Conservation (phyloP, 2,113 vertebrate species). For the Circaetus cinerascens region DNA sequence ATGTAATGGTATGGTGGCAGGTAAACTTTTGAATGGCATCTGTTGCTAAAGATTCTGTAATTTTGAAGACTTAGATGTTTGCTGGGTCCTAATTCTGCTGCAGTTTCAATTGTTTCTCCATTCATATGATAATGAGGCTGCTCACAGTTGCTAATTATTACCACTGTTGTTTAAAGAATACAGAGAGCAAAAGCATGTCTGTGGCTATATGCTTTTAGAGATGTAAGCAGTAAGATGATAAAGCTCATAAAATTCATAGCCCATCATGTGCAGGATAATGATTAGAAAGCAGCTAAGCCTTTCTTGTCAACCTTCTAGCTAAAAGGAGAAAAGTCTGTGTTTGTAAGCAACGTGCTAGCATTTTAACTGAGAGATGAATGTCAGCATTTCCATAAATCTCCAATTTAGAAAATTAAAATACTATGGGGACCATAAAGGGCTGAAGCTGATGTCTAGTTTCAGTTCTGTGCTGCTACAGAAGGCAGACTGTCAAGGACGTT, state of each 20-base stretch:
- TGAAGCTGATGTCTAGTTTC: slow-evolving; percentile 12
- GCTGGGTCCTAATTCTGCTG: slow-evolving; percentile 1
- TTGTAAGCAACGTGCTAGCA: slow-evolving; percentile 28
- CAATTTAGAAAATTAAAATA: slow-evolving; percentile 53
- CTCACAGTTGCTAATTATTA: slow-evolving; percentile 35
- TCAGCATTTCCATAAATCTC: slow-evolving; percentile 56
- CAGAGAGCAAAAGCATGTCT: neutral
- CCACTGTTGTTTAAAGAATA: neutral
- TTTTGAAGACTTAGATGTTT: slow-evolving; percentile 23
- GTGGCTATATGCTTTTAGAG: slow-evolving; percentile 18
- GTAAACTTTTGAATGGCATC: slow-evolving; percentile 22
- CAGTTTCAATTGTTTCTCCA: slow-evolving; percentile 19
- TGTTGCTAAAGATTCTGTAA: slow-evolving; percentile 40
- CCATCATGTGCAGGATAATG: neutral
- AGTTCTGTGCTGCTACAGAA: neutral
- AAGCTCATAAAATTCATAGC: neutral
- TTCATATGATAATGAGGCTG: neutral
- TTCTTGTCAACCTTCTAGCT: slow-evolving; percentile 32
- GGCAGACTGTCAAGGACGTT: slow-evolving; percentile 22
- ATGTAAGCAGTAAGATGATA: neutral
- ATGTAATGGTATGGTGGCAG: neutral
- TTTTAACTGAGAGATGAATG: slow-evolving; percentile 33
- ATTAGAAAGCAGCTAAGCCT: slow-evolving; percentile 23
- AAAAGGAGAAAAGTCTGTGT: neutral
- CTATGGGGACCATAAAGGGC: neutral